These are phyloP conservation scores for Onychostruthus taczanowskii DNA, from an alignment of 2,113 vertebrate species.

Conservation along the genomic window DNA sequence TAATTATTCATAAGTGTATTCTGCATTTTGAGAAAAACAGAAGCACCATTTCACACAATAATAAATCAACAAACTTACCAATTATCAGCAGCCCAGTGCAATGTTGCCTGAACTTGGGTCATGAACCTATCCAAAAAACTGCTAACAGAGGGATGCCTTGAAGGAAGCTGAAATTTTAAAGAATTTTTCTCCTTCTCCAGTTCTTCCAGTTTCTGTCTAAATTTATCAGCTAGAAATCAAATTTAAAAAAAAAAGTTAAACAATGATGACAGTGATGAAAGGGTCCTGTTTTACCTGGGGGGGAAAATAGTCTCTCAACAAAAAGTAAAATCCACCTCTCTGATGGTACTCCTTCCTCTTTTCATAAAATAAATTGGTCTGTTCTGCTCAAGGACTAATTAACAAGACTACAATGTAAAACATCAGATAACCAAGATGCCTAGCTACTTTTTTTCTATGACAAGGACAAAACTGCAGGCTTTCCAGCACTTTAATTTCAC, in stretches of 20 bases:
- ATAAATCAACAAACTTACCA: constrained; percentile 47
- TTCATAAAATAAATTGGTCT: neutral
- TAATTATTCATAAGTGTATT: neutral
- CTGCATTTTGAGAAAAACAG: neutral
- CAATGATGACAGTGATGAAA: neutral
- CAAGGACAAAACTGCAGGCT: neutral
- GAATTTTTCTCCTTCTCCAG: constrained; percentile 75
- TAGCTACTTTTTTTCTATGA: neutral
- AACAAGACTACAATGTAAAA: neutral
- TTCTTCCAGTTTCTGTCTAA: constrained; percentile 82
- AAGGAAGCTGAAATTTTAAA: constrained; percentile 83
- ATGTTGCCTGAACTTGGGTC: constrained; percentile 69
- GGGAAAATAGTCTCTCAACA: neutral
- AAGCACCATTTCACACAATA: neutral
- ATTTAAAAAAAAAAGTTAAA: neutral
- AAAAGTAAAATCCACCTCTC: neutral
- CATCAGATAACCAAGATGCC: neutral
- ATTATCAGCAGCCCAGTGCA: constrained; percentile 49
- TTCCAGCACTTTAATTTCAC: neutral
- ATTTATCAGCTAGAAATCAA: constrained; percentile 77
- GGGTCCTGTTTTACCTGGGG: neutral
- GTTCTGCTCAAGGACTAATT: neutral
- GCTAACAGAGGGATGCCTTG: constrained; percentile 78
- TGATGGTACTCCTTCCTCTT: neutral
- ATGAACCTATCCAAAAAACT: constrained; percentile 77